Evolutionary conservation across 2,888 invertebrate species (phyloP).

Genomic region (Phragmatobia fuliginosa): DNA sequence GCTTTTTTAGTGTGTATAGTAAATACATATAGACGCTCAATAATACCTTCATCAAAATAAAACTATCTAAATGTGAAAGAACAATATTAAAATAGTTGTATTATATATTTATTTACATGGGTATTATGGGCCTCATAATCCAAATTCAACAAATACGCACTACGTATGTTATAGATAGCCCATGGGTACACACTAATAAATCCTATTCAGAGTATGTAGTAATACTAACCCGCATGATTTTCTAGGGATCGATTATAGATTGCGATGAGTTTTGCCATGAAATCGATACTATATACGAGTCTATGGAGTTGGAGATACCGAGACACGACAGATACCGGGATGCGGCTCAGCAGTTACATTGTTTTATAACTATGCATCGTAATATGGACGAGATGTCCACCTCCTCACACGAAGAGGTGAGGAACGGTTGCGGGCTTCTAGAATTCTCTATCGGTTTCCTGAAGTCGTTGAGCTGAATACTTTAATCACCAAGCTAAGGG

Average conservation of each 20-base stretch:
- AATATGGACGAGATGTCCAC: constrained; percentile 59
- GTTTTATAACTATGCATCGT: constrained; percentile 61
- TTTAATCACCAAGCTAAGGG: constrained; percentile 19
- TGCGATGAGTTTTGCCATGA: constrained; percentile 73
- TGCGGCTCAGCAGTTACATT: constrained; percentile 64
- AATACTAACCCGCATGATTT: constrained; percentile 54
- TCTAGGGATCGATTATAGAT: constrained; percentile 53
- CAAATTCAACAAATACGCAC: background rate
- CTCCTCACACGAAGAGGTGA: constrained; percentile 67
- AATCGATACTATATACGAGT: constrained; percentile 78
- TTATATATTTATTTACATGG: background rate
- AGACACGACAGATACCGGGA: constrained; percentile 62
- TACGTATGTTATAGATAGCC: background rate
- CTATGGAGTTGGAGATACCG: constrained; percentile 62
- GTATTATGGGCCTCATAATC: background rate
- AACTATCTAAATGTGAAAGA: background rate
- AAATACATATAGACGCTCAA: background rate
- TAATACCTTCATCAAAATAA: background rate
- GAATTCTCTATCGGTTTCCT: background rate
- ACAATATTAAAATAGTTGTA: background rate
- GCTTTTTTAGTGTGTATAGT: background rate
- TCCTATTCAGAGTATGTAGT: constrained; percentile 4
- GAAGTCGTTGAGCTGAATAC: constrained; percentile 2
- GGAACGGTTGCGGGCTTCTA: constrained; percentile 21
- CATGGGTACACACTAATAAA: background rate